Evolutionary conservation across 23 tunicate genomes (phyloP), one percentile per base, ranked within the genome.

Genomic region (Ascidia mentula): DNA sequence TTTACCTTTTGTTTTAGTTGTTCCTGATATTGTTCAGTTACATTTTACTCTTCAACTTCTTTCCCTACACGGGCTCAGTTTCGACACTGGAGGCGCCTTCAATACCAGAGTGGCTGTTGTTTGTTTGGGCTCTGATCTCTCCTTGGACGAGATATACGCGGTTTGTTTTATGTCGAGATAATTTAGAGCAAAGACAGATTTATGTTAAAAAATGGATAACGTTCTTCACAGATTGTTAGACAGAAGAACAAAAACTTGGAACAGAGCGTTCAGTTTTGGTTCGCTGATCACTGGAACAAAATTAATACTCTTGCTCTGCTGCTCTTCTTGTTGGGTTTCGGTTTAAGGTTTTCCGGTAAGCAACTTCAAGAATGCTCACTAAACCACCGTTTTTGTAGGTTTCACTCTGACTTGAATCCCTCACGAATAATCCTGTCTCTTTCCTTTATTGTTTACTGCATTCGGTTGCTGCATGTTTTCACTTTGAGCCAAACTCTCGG

Each of bases 381-480:
- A n/a, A n/a, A n/a, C n/a, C n/a, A n/a, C n/a, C n/a, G n/a, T 5
- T 53, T 9, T 53, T 53, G 4, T 28, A 53, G 65, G 12, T 53
- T 53, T 53, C 7, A 53, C 36, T 12, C 1, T n/a, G 61, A 74
- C 32, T 0, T 87, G 35, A 37, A 74, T 31, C 79, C 37, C 18
- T 60, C 96, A 31, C 60, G 82, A 8, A 74, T 61, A 36, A 31
- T 90, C 40, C 74, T 85, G 9, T 71, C 84, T 15, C 17, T 91
- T 77, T 46, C 94, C 7, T 88, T 84, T 53, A 77, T 90, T 34
- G 83, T 95, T 13, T 85, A 86, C 36, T 85, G 95, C 69, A 20
- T 89, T 17, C 91, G 99, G 6, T 42, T 95, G 20, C 78, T 95
- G 34, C 91, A 93, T 53, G 82, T 89, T 31, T 89, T 95, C 73